Conservation (phyloP, 2,797 vertebrate species). For the Mastacembelus armatus region DNA sequence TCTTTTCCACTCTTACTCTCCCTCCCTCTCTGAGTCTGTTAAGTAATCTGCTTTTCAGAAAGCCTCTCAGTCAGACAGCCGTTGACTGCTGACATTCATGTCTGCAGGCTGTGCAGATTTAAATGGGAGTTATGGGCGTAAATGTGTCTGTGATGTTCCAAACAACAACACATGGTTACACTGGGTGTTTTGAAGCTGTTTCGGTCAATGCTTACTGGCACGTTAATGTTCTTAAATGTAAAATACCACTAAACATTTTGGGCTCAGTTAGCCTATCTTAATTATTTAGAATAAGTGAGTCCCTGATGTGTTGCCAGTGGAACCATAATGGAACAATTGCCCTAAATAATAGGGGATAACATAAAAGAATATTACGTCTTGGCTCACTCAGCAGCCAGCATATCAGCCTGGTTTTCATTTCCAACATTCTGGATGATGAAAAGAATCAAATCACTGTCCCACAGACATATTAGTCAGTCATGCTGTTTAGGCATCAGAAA, state of each 20-base stretch:
- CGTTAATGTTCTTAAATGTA: slow-evolving; percentile 54
- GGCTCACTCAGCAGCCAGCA: neutral
- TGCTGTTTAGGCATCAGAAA: too few relatives aligned
- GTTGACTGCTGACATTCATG: slow-evolving; percentile 42
- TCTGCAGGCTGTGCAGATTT: slow-evolving; percentile 27
- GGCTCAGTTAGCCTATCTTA: slow-evolving; percentile 54
- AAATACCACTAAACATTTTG: slow-evolving; percentile 66
- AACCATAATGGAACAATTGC: slow-evolving; percentile 45
- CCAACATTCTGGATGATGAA: slow-evolving; percentile 11
- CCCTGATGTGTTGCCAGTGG: slow-evolving; percentile 43
- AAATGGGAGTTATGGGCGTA: slow-evolving; percentile 51
- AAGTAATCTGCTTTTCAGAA: slow-evolving; percentile 67
- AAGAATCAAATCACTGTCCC: slow-evolving; percentile 8
- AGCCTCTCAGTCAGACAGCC: slow-evolving; percentile 36
- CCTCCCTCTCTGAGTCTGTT: slow-evolving; percentile 38
- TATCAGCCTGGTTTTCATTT: slow-evolving; percentile 6
- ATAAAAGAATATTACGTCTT: slow-evolving; percentile 14
- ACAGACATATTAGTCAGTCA: neutral
- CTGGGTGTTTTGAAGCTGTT: slow-evolving; percentile 45
- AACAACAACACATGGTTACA: slow-evolving; percentile 40
- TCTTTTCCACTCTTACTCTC: slow-evolving; percentile 16
- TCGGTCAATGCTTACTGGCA: slow-evolving; percentile 54
- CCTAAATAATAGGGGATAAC: slow-evolving; percentile 42
- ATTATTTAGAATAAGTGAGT: slow-evolving; percentile 71
- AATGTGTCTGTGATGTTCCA: slow-evolving; percentile 51